These are phyloP conservation scores for Cheilosia vulpina DNA, from an alignment of 2,888 invertebrate species.

Conservation along the genomic window DNA sequence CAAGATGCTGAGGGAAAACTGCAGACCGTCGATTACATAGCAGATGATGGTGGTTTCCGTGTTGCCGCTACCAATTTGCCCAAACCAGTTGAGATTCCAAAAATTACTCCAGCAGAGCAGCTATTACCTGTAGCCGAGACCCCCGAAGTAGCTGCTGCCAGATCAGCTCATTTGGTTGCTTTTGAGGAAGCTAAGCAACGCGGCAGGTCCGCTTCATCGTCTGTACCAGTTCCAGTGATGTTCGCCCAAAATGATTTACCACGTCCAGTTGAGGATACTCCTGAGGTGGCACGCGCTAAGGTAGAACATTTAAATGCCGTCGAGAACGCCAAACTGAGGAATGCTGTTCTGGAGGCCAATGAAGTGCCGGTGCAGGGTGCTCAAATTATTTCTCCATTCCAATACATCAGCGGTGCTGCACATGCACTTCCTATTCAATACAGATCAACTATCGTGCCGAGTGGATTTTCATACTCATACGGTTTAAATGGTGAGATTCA, in stretches of 20 bases:
- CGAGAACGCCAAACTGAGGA: conserved; percentile 77
- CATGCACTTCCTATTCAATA: conserved; percentile 34
- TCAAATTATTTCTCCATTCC: conserved; percentile 48
- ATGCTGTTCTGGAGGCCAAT: conserved; percentile 74
- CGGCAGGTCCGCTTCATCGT: conserved; percentile 37
- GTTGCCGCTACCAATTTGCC: conserved; percentile 87
- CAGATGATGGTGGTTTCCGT: conserved; percentile 86
- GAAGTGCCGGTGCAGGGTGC: conserved; percentile 26
- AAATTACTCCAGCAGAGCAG: conserved; percentile 60
- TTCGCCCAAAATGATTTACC: conserved; percentile 71
- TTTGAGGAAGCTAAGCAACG: conserved; percentile 79
- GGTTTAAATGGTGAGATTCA: conserved; percentile 47
- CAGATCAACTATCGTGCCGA: conserved; percentile 51
- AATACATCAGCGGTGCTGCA: conserved; percentile 39
- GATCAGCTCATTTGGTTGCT: conserved; percentile 78
- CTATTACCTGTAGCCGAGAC: conserved; percentile 78
- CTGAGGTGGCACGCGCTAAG: conserved; percentile 83
- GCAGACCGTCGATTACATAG: conserved; percentile 86
- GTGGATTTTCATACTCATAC: conserved; percentile 65
- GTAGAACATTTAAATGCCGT: conserved; percentile 80
- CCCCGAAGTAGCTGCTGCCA: conserved; percentile 79
- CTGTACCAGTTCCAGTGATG: background rate
- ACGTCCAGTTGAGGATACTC: conserved; percentile 82
- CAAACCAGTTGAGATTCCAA: conserved; percentile 77
- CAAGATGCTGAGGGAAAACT: conserved; percentile 86